Evolutionary conservation across 1,140 invertebrate species (phyloP).

Genomic region (Magallana gigas): DNA sequence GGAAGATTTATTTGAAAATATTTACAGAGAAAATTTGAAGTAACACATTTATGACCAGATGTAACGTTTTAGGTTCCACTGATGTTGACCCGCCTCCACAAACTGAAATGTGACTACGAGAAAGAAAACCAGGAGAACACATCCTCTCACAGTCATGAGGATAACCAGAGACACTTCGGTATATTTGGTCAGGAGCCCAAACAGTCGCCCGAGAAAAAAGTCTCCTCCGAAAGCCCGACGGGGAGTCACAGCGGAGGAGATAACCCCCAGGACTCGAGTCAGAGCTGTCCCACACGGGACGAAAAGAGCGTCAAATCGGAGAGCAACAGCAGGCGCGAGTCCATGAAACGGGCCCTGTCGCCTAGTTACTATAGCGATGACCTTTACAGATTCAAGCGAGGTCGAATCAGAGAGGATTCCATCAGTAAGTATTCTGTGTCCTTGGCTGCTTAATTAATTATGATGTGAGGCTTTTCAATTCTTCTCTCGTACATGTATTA

Average conservation of each 20-base stretch:
- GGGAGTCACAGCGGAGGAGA: background rate
- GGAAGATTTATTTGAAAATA: background rate
- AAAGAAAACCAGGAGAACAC: conserved; percentile 66
- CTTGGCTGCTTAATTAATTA: too few species aligned
- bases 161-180: conserved; percentile 56
- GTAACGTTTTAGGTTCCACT: conserved; percentile 84
- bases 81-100: conserved; percentile 90
- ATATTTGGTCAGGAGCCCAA: conserved; percentile 51
- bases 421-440: conserved; percentile 39
- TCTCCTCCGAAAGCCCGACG: background rate
- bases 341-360: conserved; percentile 63
- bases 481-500: too few species aligned
- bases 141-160: conserved; percentile 37
- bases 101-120: conserved; percentile 81
- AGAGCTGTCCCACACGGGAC: background rate
- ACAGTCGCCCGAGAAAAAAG: background rate
- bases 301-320: background rate
- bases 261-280: background rate
- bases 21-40: background rate
- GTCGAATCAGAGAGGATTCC: conserved; percentile 53
- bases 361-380: conserved; percentile 67
- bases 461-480: too few species aligned
- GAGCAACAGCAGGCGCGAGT: conserved; percentile 13
- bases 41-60: background rate
- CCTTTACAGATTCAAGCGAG: conserved; percentile 50